Evolutionary conservation across 2,888 invertebrate genomes (phyloP).

Genomic region (Anodontia alba): DNA sequence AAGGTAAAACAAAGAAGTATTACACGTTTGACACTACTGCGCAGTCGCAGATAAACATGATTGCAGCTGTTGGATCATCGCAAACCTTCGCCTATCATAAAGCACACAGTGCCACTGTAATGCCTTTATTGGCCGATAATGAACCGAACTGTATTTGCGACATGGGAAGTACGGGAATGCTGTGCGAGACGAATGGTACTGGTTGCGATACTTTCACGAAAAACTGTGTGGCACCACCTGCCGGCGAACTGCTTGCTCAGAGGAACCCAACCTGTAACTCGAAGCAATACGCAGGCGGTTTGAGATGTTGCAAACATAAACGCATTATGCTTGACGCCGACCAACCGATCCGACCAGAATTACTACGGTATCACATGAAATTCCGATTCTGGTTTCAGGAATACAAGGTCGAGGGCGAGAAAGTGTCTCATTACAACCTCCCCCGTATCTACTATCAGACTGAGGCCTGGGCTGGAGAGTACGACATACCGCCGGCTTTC

Average conservation of each 20-base stretch:
- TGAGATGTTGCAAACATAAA: slow-evolving; percentile 48
- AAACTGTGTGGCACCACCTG: slow-evolving; percentile 53
- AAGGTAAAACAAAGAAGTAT: slow-evolving; percentile 42
- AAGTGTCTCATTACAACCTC: slow-evolving; percentile 50
- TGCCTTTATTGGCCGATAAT: slow-evolving; percentile 23
- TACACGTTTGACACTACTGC: slow-evolving; percentile 38
- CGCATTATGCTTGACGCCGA: slow-evolving; percentile 60
- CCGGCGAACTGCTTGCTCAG: slow-evolving; percentile 50
- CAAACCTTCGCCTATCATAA: slow-evolving; percentile 55
- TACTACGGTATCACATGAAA: slow-evolving; percentile 59
- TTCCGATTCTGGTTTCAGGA: slow-evolving; percentile 61
- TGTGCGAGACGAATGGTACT: slow-evolving; percentile 47
- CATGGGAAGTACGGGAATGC: slow-evolving; percentile 33
- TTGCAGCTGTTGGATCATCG: slow-evolving; percentile 44
- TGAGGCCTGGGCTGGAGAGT: slow-evolving; percentile 60
- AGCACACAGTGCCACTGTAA: slow-evolving; percentile 16
- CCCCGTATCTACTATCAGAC: slow-evolving; percentile 59
- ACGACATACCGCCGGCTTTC: slow-evolving; percentile 59
- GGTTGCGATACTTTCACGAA: slow-evolving; percentile 49
- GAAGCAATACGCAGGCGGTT: slow-evolving; percentile 47
- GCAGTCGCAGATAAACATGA: slow-evolving; percentile 45
- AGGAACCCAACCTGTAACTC: slow-evolving; percentile 58
- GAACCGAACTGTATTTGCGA: slow-evolving; percentile 56
- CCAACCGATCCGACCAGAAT: slow-evolving; percentile 55
- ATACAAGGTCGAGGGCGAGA: slow-evolving; percentile 34